Percentiles rank a stretch among this genome's conserved stretches.
phyloP scores from a whole-genome alignment of 1,140 invertebrate species.

The Musca domestica region DNA sequence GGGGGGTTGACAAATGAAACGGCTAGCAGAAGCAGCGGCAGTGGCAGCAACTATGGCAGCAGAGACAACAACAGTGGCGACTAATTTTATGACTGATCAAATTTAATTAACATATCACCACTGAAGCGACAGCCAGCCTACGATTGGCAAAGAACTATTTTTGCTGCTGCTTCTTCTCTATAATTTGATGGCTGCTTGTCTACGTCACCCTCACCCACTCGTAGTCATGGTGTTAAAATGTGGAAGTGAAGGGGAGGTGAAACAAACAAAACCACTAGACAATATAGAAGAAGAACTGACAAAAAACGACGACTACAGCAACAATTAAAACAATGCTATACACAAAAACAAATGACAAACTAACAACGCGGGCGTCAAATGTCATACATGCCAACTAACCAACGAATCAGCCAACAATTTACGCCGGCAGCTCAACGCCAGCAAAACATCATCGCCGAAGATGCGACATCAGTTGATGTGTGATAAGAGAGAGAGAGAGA shows the following conservation, averaged over 20 bases:
- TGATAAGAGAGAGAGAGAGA: no score
- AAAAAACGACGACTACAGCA: neutral
- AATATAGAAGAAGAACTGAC: neutral
- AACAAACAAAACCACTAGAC: neutral
- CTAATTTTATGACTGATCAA: conserved; percentile 15
- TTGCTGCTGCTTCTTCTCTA: neutral
- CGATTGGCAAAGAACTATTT: neutral
- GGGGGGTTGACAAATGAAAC: no score
- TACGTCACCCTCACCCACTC: neutral
- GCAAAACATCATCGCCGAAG: no score
- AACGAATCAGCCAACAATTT: no score
- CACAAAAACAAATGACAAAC: neutral
- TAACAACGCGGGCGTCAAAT: conserved; percentile 7
- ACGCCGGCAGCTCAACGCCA: no score
- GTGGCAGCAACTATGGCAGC: no score
- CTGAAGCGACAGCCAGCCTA: no score
- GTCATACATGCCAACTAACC: neutral
- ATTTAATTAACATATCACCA: conserved; percentile 13
- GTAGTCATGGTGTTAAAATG: neutral
- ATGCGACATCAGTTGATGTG: no score
- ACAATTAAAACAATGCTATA: neutral
- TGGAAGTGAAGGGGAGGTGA: neutral
- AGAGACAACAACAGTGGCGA: neutral
- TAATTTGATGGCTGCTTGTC: neutral
- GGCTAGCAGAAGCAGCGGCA: no score